These are phyloP conservation scores for Bambusicola thoracicus DNA, from an alignment of 2,113 vertebrate species.

Conservation along the genomic window DNA sequence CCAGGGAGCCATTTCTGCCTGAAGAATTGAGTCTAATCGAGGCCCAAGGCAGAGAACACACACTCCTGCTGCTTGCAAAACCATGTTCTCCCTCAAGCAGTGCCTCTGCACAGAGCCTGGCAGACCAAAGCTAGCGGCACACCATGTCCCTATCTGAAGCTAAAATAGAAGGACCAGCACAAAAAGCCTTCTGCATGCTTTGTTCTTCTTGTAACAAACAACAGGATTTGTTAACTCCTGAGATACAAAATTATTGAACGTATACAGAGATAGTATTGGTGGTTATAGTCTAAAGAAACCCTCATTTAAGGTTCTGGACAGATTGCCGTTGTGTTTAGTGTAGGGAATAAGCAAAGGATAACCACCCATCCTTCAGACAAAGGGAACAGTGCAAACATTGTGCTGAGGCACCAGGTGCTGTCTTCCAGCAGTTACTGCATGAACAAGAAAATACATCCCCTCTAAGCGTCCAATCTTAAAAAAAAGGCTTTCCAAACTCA, in stretches of 20 bases:
- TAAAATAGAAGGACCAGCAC: background rate
- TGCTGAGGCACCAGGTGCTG: background rate
- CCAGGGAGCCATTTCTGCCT: background rate
- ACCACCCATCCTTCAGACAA: background rate
- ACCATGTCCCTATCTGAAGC: background rate
- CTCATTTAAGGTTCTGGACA: background rate
- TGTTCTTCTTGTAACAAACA: background rate
- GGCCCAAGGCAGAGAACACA: background rate
- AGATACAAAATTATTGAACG: background rate
- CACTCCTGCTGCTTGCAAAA: background rate
- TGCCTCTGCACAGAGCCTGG: background rate
- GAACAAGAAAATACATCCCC: background rate
- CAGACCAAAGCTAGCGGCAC: background rate
- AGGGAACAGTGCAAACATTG: background rate
- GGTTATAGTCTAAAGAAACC: background rate
- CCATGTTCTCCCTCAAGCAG: fast-evolving
- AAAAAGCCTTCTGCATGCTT: background rate
- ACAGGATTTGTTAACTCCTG: background rate
- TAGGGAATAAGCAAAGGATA: background rate
- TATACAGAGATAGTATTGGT: background rate
- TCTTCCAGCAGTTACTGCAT: fast-evolving
- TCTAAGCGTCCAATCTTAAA: background rate
- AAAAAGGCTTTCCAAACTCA: background rate
- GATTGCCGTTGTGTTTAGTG: background rate
- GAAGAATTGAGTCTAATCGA: background rate